These are phyloP conservation scores for Ceratosolen solmsi DNA, from an alignment of 1,140 invertebrate species.

Conservation along the genomic window DNA sequence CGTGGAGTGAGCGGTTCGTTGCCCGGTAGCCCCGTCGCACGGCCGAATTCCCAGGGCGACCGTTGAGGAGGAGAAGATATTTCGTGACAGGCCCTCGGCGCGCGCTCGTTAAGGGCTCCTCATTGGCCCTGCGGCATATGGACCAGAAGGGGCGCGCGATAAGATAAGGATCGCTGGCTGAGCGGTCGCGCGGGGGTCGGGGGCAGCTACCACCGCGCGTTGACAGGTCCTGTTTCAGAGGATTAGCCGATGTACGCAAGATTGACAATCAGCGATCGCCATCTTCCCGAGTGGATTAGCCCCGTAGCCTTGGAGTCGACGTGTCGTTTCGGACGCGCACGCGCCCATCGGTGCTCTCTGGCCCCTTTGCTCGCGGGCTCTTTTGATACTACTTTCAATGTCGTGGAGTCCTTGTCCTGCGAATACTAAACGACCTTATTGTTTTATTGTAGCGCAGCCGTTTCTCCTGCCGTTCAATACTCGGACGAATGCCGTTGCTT, in stretches of 20 bases:
- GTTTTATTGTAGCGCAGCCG: too few species aligned
- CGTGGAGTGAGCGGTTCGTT: slow-evolving; percentile 17
- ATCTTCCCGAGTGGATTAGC: background rate
- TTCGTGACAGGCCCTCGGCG: slow-evolving; percentile 67
- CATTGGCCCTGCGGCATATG: slow-evolving; percentile 73
- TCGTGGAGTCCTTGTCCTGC: background rate
- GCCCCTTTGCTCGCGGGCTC: background rate
- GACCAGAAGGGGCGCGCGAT: slow-evolving; percentile 62
- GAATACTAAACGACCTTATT: background rate
- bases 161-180: slow-evolving; percentile 64
- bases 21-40: slow-evolving; percentile 33
- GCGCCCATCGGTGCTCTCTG: too few species aligned
- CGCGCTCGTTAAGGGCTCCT: slow-evolving; percentile 58
- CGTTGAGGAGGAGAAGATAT: slow-evolving; percentile 70
- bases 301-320: too few species aligned
- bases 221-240: slow-evolving; percentile 72
- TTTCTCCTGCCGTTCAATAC: too few species aligned
- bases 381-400: background rate
- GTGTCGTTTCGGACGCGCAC: background rate
- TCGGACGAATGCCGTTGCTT: too few species aligned
- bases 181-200: slow-evolving; percentile 52
- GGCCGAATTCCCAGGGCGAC: slow-evolving; percentile 62
- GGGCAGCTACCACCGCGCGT: slow-evolving; percentile 11
- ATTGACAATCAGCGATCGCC: slow-evolving; percentile 4
- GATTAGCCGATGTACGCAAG: slow-evolving; percentile 60